Percentiles rank a stretch among this genome's conserved stretches.
These are phyloP conservation scores for Lepidochrysops patricia DNA, from an alignment of 2,888 invertebrate species.

Conservation along the genomic window DNA sequence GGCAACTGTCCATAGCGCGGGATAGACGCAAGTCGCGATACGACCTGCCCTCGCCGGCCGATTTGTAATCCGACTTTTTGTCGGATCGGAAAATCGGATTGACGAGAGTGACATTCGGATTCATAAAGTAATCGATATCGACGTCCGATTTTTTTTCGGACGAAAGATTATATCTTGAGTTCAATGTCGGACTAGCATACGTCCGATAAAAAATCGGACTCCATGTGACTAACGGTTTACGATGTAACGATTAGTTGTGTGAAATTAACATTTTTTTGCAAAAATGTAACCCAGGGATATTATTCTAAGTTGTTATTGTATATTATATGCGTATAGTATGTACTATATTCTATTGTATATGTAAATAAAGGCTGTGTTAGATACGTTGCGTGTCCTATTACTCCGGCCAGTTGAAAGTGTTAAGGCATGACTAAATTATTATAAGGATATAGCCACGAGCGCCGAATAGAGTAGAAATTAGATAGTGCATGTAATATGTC, in stretches of 20 bases:
- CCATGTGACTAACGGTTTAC: not conserved
- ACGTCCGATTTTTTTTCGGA: not conserved
- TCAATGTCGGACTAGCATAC: no score
- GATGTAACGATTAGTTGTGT: not conserved
- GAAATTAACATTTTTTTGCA: not conserved
- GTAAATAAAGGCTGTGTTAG: constrained; percentile 5
- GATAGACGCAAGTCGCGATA: constrained; percentile 60
- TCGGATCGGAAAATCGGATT: constrained; percentile 14
- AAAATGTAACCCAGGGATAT: not conserved
- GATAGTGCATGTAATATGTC: not conserved
- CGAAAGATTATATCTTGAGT: not conserved
- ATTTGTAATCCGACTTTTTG: constrained; percentile 38
- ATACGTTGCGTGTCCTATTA: constrained; percentile 7
- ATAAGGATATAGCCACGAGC: not conserved
- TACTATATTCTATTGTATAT: not conserved
- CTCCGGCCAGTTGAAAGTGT: constrained; percentile 4
- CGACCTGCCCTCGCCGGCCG: constrained; percentile 57
- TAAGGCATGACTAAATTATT: not conserved
- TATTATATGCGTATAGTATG: not conserved
- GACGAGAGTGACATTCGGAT: no score
- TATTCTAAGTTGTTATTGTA: not conserved
- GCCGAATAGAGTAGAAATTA: not conserved
- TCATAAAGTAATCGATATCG: not conserved
- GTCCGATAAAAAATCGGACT: not conserved
- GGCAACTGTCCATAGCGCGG: constrained; percentile 48